phyloP scores from a whole-genome alignment of 2,113 vertebrate species.

The Pionites leucogaster region DNA sequence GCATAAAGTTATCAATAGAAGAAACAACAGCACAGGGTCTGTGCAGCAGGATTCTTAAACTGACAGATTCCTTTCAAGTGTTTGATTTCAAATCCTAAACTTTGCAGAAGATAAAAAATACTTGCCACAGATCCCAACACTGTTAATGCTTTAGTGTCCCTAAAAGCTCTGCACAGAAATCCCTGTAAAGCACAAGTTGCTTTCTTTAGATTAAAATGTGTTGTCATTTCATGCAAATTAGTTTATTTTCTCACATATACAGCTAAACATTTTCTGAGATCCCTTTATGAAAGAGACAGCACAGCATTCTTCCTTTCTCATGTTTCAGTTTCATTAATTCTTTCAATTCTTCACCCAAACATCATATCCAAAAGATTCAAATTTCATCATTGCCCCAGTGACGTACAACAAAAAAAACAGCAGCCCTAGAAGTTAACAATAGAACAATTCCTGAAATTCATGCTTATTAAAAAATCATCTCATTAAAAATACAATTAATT shows the following conservation, averaged over 20 bases:
- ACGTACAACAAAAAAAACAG: background rate
- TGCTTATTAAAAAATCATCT: background rate
- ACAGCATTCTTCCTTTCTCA: background rate
- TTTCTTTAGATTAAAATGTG: background rate
- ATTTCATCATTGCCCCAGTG: background rate
- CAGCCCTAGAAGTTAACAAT: background rate
- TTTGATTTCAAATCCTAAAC: constrained; percentile 1
- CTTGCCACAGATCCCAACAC: background rate
- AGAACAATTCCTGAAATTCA: background rate
- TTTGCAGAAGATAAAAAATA: background rate
- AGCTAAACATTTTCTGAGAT: background rate
- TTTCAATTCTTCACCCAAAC: background rate
- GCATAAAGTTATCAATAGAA: background rate
- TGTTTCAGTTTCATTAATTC: background rate
- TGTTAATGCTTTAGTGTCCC: background rate
- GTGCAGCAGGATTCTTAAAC: background rate
- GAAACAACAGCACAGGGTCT: background rate
- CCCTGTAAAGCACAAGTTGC: background rate
- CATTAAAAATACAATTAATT: background rate
- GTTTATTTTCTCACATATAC: background rate
- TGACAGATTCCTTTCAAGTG: background rate
- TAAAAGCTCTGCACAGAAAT: background rate
- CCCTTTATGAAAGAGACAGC: background rate
- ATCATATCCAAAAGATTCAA: background rate
- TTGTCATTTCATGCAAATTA: background rate